phyloP scores from a whole-genome alignment of 2,888 invertebrate genomes.

The Caradrina kadenii region DNA sequence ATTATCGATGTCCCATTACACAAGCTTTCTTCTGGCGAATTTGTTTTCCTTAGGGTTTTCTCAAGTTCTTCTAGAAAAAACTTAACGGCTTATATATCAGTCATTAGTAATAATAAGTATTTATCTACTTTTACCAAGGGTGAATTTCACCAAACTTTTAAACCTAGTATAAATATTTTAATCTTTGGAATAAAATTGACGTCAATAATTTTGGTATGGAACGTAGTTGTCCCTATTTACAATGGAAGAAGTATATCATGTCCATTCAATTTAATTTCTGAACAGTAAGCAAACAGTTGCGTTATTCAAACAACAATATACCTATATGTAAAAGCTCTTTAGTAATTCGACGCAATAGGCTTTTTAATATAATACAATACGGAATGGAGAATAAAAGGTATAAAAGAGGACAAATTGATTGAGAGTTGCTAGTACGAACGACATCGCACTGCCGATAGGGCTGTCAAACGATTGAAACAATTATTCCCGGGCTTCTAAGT shows the following conservation, averaged over 20 bases:
- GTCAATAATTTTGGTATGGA: too few species aligned
- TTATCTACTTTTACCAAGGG: too few species aligned
- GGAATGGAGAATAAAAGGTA: conserved; percentile 48
- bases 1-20: conserved; percentile 57
- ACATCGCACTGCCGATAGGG: conserved; percentile 44
- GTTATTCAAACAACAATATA: conserved; percentile 24
- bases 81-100: too few species aligned
- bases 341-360: conserved; percentile 36
- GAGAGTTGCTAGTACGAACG: conserved; percentile 62
- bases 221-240: not conserved
- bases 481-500: not conserved
- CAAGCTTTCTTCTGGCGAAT: conserved; percentile 46
- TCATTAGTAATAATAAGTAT: too few species aligned
- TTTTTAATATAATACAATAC: conserved; percentile 55
- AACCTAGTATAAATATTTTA: too few species aligned
- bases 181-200: too few species aligned
- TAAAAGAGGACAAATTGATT: conserved; percentile 75
- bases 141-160: too few species aligned
- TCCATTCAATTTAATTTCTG: conserved; percentile 25
- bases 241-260: not conserved
- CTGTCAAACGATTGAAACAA: not conserved
- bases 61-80: not conserved
- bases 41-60: conserved; percentile 1
- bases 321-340: conserved; percentile 42
- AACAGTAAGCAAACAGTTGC: conserved; percentile 3